These are phyloP conservation scores for Camponotus fellah DNA, from an alignment of 2,888 invertebrate genomes.

Conservation along the genomic window DNA sequence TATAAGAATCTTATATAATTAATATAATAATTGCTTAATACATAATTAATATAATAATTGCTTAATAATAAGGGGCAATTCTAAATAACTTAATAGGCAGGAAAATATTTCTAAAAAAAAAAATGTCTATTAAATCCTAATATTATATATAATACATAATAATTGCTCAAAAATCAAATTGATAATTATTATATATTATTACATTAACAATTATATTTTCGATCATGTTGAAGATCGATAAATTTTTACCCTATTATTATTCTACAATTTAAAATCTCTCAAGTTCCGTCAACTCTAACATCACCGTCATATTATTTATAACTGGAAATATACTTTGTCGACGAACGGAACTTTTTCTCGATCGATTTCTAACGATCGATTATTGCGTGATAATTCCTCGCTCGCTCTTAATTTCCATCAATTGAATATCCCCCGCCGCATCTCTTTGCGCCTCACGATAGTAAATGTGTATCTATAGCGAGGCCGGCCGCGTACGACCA, in stretches of 20 bases:
- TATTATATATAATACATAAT: background rate
- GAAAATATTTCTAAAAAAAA: background rate
- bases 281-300: background rate
- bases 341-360: background rate
- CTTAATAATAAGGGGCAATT: background rate
- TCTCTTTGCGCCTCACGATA: conserved; percentile 58
- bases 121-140: background rate
- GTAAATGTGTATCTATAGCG: conserved; percentile 62
- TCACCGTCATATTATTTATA: conserved; percentile 6
- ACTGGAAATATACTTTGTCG: background rate
- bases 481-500: conserved; percentile 64
- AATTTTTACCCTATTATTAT: background rate
- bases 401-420: conserved; percentile 53
- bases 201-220: background rate
- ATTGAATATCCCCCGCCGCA: conserved; percentile 11
- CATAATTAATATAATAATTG: too few relatives aligned
- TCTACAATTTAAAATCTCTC: background rate
- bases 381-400: background rate
- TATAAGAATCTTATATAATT: background rate
- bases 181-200: too few relatives aligned
- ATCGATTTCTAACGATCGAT: conserved; percentile 2
- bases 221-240: background rate
- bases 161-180: too few relatives aligned
- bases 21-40: background rate
- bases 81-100: conserved; percentile 6